Evolutionary conservation across 2,113 vertebrate species (phyloP).

Genomic region (Acanthochromis polyacanthus): DNA sequence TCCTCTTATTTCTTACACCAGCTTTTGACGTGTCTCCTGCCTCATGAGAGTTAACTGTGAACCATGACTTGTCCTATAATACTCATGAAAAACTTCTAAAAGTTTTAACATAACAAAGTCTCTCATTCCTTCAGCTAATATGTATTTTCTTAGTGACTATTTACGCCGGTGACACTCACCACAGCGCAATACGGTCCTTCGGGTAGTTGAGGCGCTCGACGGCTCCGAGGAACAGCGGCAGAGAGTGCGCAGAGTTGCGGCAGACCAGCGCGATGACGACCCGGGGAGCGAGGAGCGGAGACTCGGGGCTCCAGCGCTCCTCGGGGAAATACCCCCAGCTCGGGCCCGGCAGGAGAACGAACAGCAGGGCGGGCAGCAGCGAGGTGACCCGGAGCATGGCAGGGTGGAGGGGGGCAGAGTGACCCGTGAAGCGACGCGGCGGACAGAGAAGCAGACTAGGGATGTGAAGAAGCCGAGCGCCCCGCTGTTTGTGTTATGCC

Average conservation of each 20-base stretch:
- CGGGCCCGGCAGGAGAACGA: slow-evolving; percentile 70
- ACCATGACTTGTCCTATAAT: background rate
- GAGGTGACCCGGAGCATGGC: slow-evolving; percentile 76
- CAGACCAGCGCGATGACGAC: slow-evolving; percentile 88
- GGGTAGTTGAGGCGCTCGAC: slow-evolving; percentile 89
- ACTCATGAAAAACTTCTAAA: background rate
- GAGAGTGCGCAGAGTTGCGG: slow-evolving; percentile 90
- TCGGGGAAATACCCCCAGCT: slow-evolving; percentile 88
- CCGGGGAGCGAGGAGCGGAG: slow-evolving; percentile 87
- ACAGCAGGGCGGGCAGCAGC: slow-evolving; percentile 73
- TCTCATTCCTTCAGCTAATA: no score
- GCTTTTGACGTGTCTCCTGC: slow-evolving; percentile 12
- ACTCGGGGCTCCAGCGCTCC: slow-evolving; percentile 92
- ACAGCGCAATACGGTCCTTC: slow-evolving; percentile 88
- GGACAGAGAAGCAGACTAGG: slow-evolving; percentile 39
- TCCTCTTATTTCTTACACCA: background rate
- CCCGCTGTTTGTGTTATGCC: slow-evolving; percentile 70
- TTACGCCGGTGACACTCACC: slow-evolving; percentile 81
- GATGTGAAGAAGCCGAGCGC: slow-evolving; percentile 25
- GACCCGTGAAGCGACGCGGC: slow-evolving; percentile 29
- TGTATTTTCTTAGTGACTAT: background rate
- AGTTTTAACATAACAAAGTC: background rate
- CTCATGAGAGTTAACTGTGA: background rate
- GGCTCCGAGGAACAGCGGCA: slow-evolving; percentile 87
- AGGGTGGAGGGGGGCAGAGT: slow-evolving; percentile 29